Evolutionary conservation across 2,888 invertebrate genomes (phyloP), one percentile per base, ranked within the genome.

Genomic region (Dasypolia templi): DNA sequence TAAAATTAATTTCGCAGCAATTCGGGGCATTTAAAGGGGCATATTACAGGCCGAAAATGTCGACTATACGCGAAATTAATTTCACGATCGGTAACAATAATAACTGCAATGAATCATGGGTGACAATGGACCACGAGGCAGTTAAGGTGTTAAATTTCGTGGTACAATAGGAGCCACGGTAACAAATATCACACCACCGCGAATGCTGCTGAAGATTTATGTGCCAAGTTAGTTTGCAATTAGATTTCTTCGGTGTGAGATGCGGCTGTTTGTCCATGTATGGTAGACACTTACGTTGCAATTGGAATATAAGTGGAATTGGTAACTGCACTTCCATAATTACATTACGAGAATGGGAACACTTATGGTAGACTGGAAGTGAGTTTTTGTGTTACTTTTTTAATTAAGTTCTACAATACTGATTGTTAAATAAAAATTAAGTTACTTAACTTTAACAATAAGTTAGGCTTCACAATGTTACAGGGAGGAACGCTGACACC

Each of bases 21-120:
- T 93, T 93, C 90, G 90, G 78, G 89, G 91, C 82, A 89, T 91
- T 91, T 89, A 88, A 93, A 89, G 91, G 86, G 88, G 89, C 68
- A 90, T 89, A 92, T 92, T 91, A 91, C 87, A 83, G 74, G 82
- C 88, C 83, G 82, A 88, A 91, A 91, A 90, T 88, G 89, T 53
- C 90, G 89, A 91, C 90, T 91, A 91, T 91, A 88, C 88, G 92
- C 85, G 91, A 92, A 94, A 95, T 96, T 95, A 95, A 95, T 95
- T 93, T 92, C 87, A 85, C 89, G 91, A 95, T 95, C 92, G 93
- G 93, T 90, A 90, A 94, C 94, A 94, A 95, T 94, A 94, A 94
- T 92, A 91, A 91, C 89, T 89, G 91, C 89, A 78, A 95, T 96
- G 93, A 95, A 95, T 96, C 95, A 96, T 92, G 85, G 80, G 85